Evolutionary conservation across 2,797 vertebrate genomes (phyloP).

Genomic region (Sebastes matsubarae): DNA sequence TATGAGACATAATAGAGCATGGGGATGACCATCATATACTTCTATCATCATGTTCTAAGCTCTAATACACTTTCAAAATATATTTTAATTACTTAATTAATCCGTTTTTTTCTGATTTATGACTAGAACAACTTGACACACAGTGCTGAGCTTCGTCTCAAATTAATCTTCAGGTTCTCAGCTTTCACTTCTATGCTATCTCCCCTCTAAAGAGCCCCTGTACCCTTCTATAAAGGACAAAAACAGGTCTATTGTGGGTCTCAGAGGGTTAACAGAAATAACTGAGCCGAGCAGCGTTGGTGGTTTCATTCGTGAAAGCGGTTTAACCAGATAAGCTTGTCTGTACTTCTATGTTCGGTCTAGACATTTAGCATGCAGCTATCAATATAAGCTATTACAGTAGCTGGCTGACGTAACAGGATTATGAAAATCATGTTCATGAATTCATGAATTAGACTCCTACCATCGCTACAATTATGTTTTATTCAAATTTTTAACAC

Average conservation of each 20-base stretch:
- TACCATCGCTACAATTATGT: neutral
- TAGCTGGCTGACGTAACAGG: neutral
- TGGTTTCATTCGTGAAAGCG: neutral
- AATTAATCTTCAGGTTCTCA: too few species aligned
- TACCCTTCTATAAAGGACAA: neutral
- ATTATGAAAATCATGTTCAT: neutral
- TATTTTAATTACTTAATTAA: too few species aligned
- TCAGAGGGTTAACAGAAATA: neutral
- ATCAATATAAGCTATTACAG: neutral
- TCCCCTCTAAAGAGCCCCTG: too few species aligned
- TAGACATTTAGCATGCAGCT: neutral
- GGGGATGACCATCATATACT: too few species aligned
- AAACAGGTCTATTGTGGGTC: neutral
- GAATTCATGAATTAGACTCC: neutral
- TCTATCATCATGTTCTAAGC: too few species aligned
- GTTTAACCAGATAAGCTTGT: conserved; percentile 11
- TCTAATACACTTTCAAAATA: too few species aligned
- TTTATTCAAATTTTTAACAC: neutral
- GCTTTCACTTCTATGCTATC: too few species aligned
- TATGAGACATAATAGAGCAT: too few species aligned
- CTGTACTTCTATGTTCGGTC: neutral
- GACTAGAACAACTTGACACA: too few species aligned
- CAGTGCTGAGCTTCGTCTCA: too few species aligned
- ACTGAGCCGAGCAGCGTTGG: neutral
- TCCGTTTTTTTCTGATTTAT: too few species aligned